Evolutionary conservation across 2,888 invertebrate genomes (phyloP).

Genomic region (Leptinotarsa tumamoca): DNA sequence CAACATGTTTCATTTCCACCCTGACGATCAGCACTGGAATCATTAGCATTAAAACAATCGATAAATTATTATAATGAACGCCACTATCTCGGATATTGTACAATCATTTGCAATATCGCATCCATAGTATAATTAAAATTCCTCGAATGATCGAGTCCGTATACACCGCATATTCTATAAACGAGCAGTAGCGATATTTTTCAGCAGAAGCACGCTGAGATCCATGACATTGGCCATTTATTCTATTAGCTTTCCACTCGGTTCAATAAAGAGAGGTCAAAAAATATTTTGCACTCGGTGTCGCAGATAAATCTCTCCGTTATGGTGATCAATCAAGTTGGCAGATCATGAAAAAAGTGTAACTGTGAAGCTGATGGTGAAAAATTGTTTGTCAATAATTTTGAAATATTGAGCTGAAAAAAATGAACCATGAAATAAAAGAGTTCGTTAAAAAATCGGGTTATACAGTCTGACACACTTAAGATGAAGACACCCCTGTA

Average conservation of each 20-base stretch:
- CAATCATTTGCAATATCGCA: constrained; percentile 26
- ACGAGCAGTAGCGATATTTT: constrained; percentile 28
- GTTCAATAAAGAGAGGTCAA: constrained; percentile 18
- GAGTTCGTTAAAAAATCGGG: no score
- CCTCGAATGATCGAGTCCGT: constrained; percentile 26
- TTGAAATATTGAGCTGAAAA: background rate
- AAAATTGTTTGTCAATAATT: background rate
- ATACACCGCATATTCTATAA: constrained; percentile 23
- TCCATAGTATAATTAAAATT: constrained; percentile 27
- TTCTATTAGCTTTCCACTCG: constrained; percentile 21
- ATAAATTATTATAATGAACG: constrained; percentile 27
- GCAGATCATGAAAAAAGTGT: constrained; percentile 7
- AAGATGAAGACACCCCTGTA: no score
- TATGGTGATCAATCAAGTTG: constrained; percentile 11
- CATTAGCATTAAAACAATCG: constrained; percentile 25
- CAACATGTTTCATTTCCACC: constrained; percentile 11
- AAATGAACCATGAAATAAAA: background rate
- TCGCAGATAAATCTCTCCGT: constrained; percentile 15
- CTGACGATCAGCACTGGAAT: constrained; percentile 2
- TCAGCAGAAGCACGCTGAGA: constrained; percentile 26
- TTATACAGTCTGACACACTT: no score
- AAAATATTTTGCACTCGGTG: constrained; percentile 14
- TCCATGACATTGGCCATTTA: constrained; percentile 21
- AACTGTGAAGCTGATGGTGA: background rate
- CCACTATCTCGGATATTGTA: constrained; percentile 26